Base-by-base conservation (phyloP, 1,140 invertebrate genomes). In the Achatina immaculata region DNA sequence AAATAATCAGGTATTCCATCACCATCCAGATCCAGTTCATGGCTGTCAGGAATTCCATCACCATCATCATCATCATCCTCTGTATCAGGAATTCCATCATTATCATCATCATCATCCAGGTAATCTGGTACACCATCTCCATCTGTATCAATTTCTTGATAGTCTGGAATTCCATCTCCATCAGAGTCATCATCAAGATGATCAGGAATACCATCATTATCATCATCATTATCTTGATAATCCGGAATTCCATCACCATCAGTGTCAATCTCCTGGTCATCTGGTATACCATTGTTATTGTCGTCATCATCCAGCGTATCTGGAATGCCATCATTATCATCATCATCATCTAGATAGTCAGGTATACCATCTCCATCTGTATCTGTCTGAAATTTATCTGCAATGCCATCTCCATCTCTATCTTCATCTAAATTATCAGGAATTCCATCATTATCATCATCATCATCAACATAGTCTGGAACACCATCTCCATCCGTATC, bases 181-280 rank as follows among this genome's bases (percentile, higher is more conserved):
- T 89, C 87, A 19, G 58, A 76, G 48, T 88, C 87, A 75, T 85
- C 80, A 79, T 88, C 85, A 38, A 81, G 36, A 62, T 86, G 58
- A 76, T 87, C 85, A 24, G 86, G 87, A 51, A 88, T 89, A n/a
- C 88, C 88, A 83, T 88, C 86, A 55, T 83, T 84, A 81, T 89
- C 88, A 55, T 83, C 82, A 72, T 90, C 87, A 71, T 85, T 82
- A 38, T 89, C 86, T 51, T 84, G 38, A 78, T 86, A 77, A 74
- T 90, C 87, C 0, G 88, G 88, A 58, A 90, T 90, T 73, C 88
- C 87, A 83, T 88, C 86, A 78, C 83, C 85, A 81, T 90, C 88
- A 45, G 84, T 84, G 72, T 89, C 87, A 40, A 87, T 80, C 24
- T 89, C 87, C 40, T 83, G 75, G 75, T 86, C 55, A 73, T 90